These are phyloP conservation scores for Julus scanicus DNA, from an alignment of 2,888 invertebrate species.

Conservation along the genomic window DNA sequence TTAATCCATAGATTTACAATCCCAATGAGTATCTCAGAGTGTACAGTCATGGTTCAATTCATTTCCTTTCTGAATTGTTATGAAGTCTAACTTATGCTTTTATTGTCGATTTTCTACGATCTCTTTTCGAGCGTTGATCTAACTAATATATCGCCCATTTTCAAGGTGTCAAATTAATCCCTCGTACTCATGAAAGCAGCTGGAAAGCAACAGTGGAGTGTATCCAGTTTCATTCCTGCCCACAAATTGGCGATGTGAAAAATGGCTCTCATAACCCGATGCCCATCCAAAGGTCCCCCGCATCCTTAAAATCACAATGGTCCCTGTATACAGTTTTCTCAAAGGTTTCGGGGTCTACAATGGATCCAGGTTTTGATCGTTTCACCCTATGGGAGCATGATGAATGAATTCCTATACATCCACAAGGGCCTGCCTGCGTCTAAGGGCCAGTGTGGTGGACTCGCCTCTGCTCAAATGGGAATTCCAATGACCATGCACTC, in stretches of 20 bases:
- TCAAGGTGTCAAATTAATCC: neutral
- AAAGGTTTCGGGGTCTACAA: constrained; percentile 13
- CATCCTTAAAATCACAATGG: neutral
- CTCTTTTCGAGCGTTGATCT: neutral
- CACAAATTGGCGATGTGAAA: neutral
- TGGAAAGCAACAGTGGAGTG: too few relatives aligned
- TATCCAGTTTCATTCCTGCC: neutral
- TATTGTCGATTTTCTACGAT: neutral
- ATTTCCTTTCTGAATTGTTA: too few relatives aligned
- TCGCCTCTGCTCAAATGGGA: neutral
- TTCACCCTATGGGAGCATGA: constrained; percentile 32
- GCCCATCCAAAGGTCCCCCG: neutral
- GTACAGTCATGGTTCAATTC: too few relatives aligned
- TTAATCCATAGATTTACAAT: too few relatives aligned
- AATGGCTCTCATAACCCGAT: constrained; percentile 11
- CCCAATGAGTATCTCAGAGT: too few relatives aligned
- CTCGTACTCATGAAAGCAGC: neutral
- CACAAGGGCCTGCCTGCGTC: neutral
- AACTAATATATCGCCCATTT: neutral
- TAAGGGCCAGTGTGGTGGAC: neutral
- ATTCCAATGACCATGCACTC: constrained; percentile 1
- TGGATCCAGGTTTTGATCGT: neutral
- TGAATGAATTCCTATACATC: neutral
- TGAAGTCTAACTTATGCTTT: too few relatives aligned
- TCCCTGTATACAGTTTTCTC: neutral